These are phyloP conservation scores for Archips xylosteana DNA, from an alignment of 2,888 invertebrate species.

Conservation along the genomic window DNA sequence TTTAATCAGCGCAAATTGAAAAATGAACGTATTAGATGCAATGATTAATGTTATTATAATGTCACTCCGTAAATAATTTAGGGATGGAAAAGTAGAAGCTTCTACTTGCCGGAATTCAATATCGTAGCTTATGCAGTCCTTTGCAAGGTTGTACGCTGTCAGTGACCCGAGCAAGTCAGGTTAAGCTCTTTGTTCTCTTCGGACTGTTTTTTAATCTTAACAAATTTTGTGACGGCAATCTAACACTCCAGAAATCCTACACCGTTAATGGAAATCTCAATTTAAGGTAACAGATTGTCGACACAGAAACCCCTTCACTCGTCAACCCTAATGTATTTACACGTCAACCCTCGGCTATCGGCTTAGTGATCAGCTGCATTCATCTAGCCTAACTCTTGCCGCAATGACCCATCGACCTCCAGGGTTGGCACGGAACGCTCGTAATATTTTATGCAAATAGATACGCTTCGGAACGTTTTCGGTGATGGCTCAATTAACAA, in stretches of 20 bases:
- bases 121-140: neutral
- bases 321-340: constrained; percentile 56
- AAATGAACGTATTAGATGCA: constrained; percentile 52
- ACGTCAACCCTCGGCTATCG: constrained; percentile 68
- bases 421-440: constrained; percentile 59
- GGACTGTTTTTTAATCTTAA: neutral
- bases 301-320: constrained; percentile 36
- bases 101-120: neutral
- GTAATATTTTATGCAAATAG: constrained; percentile 70
- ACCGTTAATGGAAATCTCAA: constrained; percentile 31
- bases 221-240: neutral
- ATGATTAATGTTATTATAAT: constrained; percentile 40
- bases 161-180: neutral
- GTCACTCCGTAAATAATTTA: neutral
- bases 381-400: constrained; percentile 73
- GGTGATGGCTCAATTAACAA: constrained; percentile 35
- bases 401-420: constrained; percentile 69
- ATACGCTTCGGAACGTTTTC: constrained; percentile 37
- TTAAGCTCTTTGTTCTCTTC: neutral
- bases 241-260: constrained; percentile 5
- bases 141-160: constrained; percentile 11
- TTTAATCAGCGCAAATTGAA: constrained; percentile 61
- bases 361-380: constrained; percentile 68
- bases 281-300: constrained; percentile 38
- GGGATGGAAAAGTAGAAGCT: neutral